Evolutionary conservation across 2,888 invertebrate genomes (phyloP).

Genomic region (Perdita meconis): DNA sequence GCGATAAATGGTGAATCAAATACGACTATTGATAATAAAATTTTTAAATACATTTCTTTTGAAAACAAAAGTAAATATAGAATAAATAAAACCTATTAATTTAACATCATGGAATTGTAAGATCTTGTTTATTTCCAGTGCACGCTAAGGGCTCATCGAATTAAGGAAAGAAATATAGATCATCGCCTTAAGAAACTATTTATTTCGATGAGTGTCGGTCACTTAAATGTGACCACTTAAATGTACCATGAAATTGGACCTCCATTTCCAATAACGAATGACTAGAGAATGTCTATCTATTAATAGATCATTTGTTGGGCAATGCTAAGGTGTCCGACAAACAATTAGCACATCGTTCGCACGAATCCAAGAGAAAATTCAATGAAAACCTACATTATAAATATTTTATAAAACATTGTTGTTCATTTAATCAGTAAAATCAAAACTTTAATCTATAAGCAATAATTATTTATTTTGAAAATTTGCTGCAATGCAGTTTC

Average conservation of each 20-base stretch:
- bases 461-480: no score
- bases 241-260: conserved; percentile 20
- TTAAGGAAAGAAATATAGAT: conserved; percentile 20
- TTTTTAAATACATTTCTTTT: background rate
- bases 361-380: background rate
- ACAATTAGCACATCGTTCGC: background rate
- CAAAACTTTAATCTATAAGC: no score
- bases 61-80: background rate
- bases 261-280: conserved; percentile 20
- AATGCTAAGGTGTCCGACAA: background rate
- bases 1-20: background rate
- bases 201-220: conserved; percentile 40
- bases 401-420: background rate
- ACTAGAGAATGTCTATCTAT: background rate
- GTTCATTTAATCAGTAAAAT: background rate
- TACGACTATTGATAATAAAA: background rate
- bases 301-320: conserved; percentile 4
- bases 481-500: no score
- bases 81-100: background rate
- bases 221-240: conserved; percentile 13
- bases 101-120: conserved; percentile 10
- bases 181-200: conserved; percentile 40
- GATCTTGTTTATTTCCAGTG: conserved; percentile 33
- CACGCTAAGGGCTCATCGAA: conserved; percentile 42
- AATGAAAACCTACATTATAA: background rate